Conservation (phyloP, 2,888 invertebrate genomes). For the Darwinula stevensoni region DNA sequence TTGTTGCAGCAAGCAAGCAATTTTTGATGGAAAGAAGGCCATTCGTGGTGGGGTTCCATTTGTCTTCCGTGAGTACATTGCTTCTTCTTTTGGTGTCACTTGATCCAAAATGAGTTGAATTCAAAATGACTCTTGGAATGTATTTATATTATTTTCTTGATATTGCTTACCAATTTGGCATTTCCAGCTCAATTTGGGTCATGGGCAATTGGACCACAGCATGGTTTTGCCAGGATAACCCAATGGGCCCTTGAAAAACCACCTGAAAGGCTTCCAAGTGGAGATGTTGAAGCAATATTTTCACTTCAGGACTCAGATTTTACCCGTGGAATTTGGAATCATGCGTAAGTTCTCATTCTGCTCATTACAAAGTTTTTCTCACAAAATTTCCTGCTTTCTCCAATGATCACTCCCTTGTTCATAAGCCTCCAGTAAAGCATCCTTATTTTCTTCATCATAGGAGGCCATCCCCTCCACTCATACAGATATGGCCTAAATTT, state of each 20-base stretch:
- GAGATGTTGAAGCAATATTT: conserved; percentile 73
- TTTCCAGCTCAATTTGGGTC: conserved; percentile 91
- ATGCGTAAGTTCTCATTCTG: conserved; percentile 29
- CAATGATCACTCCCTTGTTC: too few species aligned
- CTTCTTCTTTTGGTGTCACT: too few species aligned
- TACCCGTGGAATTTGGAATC: conserved; percentile 78
- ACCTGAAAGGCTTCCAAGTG: conserved; percentile 58
- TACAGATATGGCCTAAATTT: too few species aligned
- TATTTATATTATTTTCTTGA: too few species aligned
- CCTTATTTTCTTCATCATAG: neutral
- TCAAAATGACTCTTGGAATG: too few species aligned
- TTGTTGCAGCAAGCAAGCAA: conserved; percentile 68
- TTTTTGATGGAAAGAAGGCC: conserved; percentile 83
- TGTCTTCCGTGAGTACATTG: conserved; percentile 34
- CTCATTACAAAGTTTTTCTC: neutral
- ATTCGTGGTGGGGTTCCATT: conserved; percentile 45
- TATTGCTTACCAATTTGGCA: too few species aligned
- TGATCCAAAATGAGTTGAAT: too few species aligned
- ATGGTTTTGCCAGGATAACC: conserved; percentile 77
- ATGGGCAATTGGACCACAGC: conserved; percentile 81
- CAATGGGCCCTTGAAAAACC: conserved; percentile 70
- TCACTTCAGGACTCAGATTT: conserved; percentile 74
- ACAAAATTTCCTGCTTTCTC: too few species aligned
- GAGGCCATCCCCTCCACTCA: too few species aligned
- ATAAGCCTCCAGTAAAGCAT: too few species aligned